These are phyloP conservation scores for Scelioninae gen. 2 DNA, from an alignment of 2,888 invertebrate species.

Conservation along the genomic window DNA sequence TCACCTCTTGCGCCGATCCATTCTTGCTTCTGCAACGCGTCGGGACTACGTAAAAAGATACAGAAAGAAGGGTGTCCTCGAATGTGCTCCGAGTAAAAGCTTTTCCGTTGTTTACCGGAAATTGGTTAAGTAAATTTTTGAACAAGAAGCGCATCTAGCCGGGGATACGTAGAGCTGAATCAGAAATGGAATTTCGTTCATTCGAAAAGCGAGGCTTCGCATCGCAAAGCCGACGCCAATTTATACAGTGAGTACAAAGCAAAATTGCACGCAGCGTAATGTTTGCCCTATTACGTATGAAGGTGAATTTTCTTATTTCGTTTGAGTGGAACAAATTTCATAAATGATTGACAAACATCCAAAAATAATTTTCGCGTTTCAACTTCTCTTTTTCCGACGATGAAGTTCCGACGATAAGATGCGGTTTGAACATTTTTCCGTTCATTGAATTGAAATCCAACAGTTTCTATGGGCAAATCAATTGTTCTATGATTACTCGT, in stretches of 20 bases:
- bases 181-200: conserved; percentile 37
- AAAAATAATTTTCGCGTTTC: conserved; percentile 15
- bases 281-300: conserved; percentile 48
- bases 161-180: conserved; percentile 42
- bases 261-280: conserved; percentile 35
- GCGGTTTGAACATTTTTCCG: too few species aligned
- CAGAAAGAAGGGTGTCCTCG: conserved; percentile 32
- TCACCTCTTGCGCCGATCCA: conserved; percentile 21
- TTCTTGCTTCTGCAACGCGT: conserved; percentile 46
- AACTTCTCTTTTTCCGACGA: too few species aligned
- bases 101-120: conserved; percentile 56
- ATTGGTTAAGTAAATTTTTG: conserved; percentile 57
- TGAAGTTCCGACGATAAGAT: too few species aligned
- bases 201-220: conserved; percentile 29
- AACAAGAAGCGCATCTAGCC: conserved; percentile 43
- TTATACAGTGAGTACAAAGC: conserved; percentile 37
- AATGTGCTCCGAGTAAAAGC: conserved; percentile 45
- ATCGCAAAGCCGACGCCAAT: conserved; percentile 21
- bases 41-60: conserved; percentile 48
- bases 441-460: too few species aligned
- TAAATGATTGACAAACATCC: conserved; percentile 50
- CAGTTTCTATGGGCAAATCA: too few species aligned
- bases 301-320: conserved; percentile 38
- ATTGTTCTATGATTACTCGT: too few species aligned
- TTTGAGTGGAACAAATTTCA: conserved; percentile 33